These are phyloP conservation scores for Hemithea aestivaria DNA, from an alignment of 2,888 invertebrate genomes.

Conservation along the genomic window DNA sequence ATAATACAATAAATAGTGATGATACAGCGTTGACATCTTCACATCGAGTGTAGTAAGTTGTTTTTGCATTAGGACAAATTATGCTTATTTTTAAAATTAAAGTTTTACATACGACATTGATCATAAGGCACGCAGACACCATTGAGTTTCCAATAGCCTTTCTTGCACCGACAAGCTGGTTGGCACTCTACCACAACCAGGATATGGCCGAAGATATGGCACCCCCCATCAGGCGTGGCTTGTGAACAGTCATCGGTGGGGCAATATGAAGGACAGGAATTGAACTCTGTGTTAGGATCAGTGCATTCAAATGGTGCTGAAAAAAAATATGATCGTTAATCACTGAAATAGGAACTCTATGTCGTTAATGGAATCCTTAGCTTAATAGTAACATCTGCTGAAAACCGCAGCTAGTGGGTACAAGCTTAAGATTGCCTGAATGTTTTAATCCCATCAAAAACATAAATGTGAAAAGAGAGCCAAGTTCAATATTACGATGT, in stretches of 20 bases:
- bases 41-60: not conserved
- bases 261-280: conserved; percentile 39
- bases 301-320: conserved; percentile 43
- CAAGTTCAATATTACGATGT: too few species aligned
- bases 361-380: too few species aligned
- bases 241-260: conserved; percentile 41
- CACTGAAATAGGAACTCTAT: conserved; percentile 1
- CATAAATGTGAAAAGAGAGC: too few species aligned
- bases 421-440: too few species aligned
- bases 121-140: conserved; percentile 39
- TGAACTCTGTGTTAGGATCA: conserved; percentile 33
- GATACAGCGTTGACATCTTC: too few species aligned
- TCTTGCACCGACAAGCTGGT: conserved; percentile 39
- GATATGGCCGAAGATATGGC: conserved; percentile 22
- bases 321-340: conserved; percentile 1
- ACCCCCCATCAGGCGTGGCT: conserved; percentile 32
- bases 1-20: too few species aligned
- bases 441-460: too few species aligned
- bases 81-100: too few species aligned
- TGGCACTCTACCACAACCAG: conserved; percentile 32
- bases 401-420: too few species aligned
- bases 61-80: not conserved
- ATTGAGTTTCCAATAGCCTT: conserved; percentile 32
- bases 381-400: too few species aligned
- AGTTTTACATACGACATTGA: conserved; percentile 28